Evolutionary conservation across 2,797 vertebrate genomes (phyloP).

Genomic region (Aratinga solstitialis): DNA sequence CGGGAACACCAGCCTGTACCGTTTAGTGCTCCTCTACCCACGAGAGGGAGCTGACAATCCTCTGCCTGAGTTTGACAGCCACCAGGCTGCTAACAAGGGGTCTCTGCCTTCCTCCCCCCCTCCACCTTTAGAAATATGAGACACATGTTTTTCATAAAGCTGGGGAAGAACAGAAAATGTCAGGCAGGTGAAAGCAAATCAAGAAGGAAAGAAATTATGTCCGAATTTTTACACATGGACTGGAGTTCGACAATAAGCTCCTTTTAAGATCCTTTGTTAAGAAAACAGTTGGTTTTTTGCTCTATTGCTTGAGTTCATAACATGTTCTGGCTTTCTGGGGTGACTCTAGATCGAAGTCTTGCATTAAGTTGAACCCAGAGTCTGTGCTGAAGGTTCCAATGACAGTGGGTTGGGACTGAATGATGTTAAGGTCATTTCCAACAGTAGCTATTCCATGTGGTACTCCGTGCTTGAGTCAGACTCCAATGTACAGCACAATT

Average conservation of each 20-base stretch:
- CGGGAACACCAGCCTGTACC: not conserved
- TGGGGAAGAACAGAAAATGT: not conserved
- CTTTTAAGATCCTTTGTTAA: not conserved
- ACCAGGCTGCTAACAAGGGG: not conserved
- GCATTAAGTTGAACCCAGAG: not conserved
- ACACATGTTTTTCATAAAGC: not conserved
- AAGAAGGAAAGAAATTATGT: too few relatives aligned
- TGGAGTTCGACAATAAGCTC: not conserved
- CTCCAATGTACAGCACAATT: not conserved
- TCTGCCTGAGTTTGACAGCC: not conserved
- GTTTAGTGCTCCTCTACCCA: not conserved
- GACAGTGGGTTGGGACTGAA: not conserved
- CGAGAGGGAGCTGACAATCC: constrained; percentile 54
- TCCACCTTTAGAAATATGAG: not conserved
- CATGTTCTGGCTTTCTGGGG: not conserved
- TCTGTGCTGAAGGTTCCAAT: not conserved
- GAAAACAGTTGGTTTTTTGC: not conserved
- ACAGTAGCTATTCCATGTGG: not conserved
- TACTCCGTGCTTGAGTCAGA: not conserved
- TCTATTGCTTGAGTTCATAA: not conserved
- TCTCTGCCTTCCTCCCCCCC: accelerated
- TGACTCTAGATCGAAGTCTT: not conserved
- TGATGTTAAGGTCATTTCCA: not conserved
- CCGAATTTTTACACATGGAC: not conserved
- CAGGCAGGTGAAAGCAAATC: not conserved